phyloP scores from a whole-genome alignment of 2,888 invertebrate genomes.

The Agonopterix arenella region DNA sequence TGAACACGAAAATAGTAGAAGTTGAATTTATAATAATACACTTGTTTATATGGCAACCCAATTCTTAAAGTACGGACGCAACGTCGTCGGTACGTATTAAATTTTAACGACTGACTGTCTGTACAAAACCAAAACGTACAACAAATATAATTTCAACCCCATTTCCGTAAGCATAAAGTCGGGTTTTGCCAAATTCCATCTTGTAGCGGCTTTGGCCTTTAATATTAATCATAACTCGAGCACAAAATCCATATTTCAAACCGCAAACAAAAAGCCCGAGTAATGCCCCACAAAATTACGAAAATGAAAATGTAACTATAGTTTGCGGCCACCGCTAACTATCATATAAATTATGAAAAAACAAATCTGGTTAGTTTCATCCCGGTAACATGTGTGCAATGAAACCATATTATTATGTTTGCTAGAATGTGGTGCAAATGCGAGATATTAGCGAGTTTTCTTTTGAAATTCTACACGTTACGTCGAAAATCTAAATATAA shows the following conservation, averaged over 20 bases:
- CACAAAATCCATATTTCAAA: slow-evolving; percentile 8
- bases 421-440: slow-evolving; percentile 17
- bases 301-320: slow-evolving; percentile 12
- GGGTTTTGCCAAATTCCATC: not conserved
- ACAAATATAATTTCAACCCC: not conserved
- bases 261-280: slow-evolving; percentile 20
- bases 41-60: too few species aligned
- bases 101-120: slow-evolving; percentile 1
- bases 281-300: slow-evolving; percentile 16
- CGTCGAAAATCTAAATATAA: too few species aligned
- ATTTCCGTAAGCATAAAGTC: not conserved
- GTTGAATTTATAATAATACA: too few species aligned
- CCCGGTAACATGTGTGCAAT: slow-evolving; percentile 42
- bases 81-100: not conserved
- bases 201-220: not conserved
- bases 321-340: slow-evolving; percentile 20
- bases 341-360: slow-evolving; percentile 59
- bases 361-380: slow-evolving; percentile 56
- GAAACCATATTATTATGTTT: slow-evolving; percentile 41
- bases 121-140: not conserved
- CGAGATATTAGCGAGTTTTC: slow-evolving; percentile 18
- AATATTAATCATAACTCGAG: slow-evolving; percentile 7
- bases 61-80: too few species aligned
- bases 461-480: not conserved
- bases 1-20: too few species aligned